Evolutionary conservation across 2,113 vertebrate genomes (phyloP), one percentile per base, ranked within the genome.

Genomic region (Catharus minimus): DNA sequence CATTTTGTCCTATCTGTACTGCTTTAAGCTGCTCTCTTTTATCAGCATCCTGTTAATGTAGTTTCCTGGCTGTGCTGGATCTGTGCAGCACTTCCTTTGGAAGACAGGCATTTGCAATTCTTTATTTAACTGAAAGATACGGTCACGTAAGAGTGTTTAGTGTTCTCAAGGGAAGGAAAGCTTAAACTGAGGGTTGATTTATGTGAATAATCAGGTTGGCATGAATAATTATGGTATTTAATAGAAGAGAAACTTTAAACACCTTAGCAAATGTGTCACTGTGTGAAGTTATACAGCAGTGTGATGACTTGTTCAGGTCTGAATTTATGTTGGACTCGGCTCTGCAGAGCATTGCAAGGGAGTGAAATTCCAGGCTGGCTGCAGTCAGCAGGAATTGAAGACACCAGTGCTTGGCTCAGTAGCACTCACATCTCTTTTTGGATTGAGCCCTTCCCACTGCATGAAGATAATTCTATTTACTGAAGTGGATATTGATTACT

Each of bases 221-320:
- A 49, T 88, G 86, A 88, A 88, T 86, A 90, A 52, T 62, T 75
- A 28, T 21, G 8, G 69, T 67, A 78, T 94, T 83, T 92, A 92
- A 84, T 30, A 90, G 60, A 89, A 81, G 60, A 90, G 62, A 83
- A 92, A 56, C 28, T 78, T 95, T 77, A 88, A 89, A 83, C 44
- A 74, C 74, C 74, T 82, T 79, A 90, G 71, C 72, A 76, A 92
- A 72, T 65, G 47, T 69, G 74, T 88, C 66, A 20, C 32, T 82
- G 38, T 87, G 74, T 87, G 77, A 91, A 81, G 86, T 73, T 77
- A 49, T 3, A 32, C 41, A 72, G 68, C 7, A 18, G 80, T 88
- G 61, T 52, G 60, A 81, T 75, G 89, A 69, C 75, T 87, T 80
- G 43, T 68, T 94, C 7, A 0, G 69, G 46, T 90, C 53, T 87